Evolutionary conservation across 2,113 vertebrate genomes (phyloP).

Genomic region (Edolisoma coerulescens): DNA sequence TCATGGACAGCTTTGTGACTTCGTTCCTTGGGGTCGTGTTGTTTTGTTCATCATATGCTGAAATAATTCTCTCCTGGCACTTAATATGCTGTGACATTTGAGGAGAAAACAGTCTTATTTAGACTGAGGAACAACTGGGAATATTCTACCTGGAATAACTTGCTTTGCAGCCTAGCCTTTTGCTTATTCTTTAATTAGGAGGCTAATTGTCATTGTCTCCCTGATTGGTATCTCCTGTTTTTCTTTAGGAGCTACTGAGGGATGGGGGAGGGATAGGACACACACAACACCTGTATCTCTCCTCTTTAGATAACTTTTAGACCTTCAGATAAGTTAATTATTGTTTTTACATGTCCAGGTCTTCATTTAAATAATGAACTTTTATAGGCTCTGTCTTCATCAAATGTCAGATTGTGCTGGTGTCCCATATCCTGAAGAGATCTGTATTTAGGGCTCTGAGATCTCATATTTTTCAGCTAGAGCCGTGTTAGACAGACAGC

Average conservation of each 20-base stretch:
- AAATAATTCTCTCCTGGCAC: slow-evolving; percentile 24
- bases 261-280: neutral
- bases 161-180: neutral
- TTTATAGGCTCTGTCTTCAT: neutral
- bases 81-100: slow-evolving; percentile 53
- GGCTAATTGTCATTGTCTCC: neutral
- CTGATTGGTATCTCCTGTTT: neutral
- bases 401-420: neutral
- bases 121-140: neutral
- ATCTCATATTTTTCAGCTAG: slow-evolving; percentile 1
- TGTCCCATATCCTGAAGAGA: neutral
- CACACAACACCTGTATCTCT: neutral
- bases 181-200: slow-evolving; percentile 17
- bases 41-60: slow-evolving; percentile 25
- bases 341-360: neutral
- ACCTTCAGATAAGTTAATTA: neutral
- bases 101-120: slow-evolving; percentile 25
- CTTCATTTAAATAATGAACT: neutral
- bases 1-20: neutral
- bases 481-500: slow-evolving; percentile 32
- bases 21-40: neutral
- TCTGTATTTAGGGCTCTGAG: neutral
- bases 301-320: neutral
- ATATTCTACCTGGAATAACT: neutral
- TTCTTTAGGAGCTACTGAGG: neutral